Base-by-base conservation (phyloP, 1,140 invertebrate species). In the Cotesia vestalis region DNA sequence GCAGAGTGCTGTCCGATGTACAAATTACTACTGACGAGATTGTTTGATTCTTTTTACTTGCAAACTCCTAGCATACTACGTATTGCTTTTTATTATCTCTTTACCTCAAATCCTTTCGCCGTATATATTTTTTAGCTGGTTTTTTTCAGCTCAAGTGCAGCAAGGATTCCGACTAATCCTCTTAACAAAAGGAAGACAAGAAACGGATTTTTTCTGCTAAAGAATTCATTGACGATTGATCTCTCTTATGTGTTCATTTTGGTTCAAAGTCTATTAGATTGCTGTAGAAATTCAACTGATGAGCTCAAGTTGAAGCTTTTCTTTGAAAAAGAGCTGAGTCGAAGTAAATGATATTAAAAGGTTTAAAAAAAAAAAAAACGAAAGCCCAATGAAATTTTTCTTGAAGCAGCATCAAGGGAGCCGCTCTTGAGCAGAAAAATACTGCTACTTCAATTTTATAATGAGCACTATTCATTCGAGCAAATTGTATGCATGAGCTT, bases 1-100 rank as follows among this genome's bases (percentile, higher is more conserved):
- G 5, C 52, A 55, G 52, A 67, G 66, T 67, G 51, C 66, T 67
- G 66, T 67, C 46, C 51, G 14, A 27, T 64, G 62, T 64, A 17
- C 62, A 64, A 63, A 36, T 38, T 14, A 17, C 60, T 35, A 38
- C 60, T 3, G 35, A 27, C 12, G 12, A 36, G 34, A n/a, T 36
- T 27, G 11, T 4, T 61, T 34, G 1, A 55, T 14, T 55, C 11
- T 6, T 46, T 55, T 2, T 55, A 55, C n/a, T 14, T 55, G 5
- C 17, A 55, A 14, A 14, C 17, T 55, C 12, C 4, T 55, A 14
- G 1, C 9, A 55, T 55, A 17, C 17, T 17, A 17, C 17, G 46
- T 4, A 12, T 55, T 55, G 2, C 5, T 35, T 61, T 8, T 61
- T 20, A 9, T 35, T 61, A 27, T 61, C 27, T 61, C 12, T 61